Evolutionary conservation across 2,113 vertebrate genomes (phyloP).

Genomic region (Prunella fulvescens): DNA sequence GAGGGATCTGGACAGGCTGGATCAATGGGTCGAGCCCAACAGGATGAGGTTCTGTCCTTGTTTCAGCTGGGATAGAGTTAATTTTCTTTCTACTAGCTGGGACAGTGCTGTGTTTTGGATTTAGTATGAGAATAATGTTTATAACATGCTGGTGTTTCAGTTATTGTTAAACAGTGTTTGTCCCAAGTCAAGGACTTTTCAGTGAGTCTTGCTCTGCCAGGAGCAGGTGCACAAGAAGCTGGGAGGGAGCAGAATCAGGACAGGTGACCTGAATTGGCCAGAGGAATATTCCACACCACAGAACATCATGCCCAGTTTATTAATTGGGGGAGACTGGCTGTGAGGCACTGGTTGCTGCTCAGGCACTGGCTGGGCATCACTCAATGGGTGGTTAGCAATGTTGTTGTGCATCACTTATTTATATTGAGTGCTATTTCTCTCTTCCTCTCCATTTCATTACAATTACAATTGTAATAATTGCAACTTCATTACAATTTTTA

Average conservation of each 20-base stretch:
- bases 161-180: background rate
- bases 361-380: background rate
- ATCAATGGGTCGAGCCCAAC: accelerated
- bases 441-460: background rate
- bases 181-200: background rate
- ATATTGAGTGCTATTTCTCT: background rate
- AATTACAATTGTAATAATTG: background rate
- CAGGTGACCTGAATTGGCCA: background rate
- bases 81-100: background rate
- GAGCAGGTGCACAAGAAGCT: background rate
- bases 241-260: background rate
- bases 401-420: background rate
- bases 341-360: background rate
- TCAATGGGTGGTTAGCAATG: background rate
- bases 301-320: background rate
- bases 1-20: background rate
- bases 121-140: background rate
- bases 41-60: background rate
- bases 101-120: background rate
- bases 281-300: background rate
- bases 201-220: background rate
- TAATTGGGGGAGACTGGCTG: background rate
- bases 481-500: background rate
- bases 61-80: background rate
- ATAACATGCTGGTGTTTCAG: background rate